Conservation (phyloP, 2,797 vertebrate genomes). For the Anas georgica region DNA sequence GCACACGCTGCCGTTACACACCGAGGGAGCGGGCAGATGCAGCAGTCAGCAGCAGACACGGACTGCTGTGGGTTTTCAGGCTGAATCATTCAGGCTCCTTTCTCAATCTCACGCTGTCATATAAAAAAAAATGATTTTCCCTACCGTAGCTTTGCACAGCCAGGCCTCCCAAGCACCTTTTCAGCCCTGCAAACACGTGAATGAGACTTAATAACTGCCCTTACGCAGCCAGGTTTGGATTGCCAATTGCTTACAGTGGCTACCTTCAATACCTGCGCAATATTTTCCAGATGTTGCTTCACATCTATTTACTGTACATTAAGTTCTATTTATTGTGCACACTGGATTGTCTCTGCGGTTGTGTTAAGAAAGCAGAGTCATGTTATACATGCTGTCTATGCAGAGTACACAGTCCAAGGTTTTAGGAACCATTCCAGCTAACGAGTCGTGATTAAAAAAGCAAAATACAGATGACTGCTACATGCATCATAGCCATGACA, state of each 20-base stretch:
- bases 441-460: constrained; percentile 47
- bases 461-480: constrained; percentile 32
- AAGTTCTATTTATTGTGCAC: neutral
- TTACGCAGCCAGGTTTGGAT: neutral
- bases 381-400: neutral
- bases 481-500: neutral
- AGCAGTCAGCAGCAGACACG: neutral
- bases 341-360: neutral
- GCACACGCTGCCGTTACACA: neutral
- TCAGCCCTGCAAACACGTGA: neutral
- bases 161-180: neutral
- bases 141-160: neutral
- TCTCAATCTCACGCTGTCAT: neutral
- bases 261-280: neutral
- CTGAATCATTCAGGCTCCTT: neutral
- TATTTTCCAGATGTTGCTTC: constrained; percentile 31
- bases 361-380: neutral
- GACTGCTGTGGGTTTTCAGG: neutral
- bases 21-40: neutral
- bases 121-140: neutral
- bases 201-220: neutral
- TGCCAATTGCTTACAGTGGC: neutral
- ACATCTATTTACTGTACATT: neutral
- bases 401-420: neutral
- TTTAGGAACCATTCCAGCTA: constrained; percentile 47